Percentiles rank a stretch among this genome's conserved stretches.
Conservation (phyloP, 2,797 vertebrate genomes). For the Rhinichthys osculus region DNA sequence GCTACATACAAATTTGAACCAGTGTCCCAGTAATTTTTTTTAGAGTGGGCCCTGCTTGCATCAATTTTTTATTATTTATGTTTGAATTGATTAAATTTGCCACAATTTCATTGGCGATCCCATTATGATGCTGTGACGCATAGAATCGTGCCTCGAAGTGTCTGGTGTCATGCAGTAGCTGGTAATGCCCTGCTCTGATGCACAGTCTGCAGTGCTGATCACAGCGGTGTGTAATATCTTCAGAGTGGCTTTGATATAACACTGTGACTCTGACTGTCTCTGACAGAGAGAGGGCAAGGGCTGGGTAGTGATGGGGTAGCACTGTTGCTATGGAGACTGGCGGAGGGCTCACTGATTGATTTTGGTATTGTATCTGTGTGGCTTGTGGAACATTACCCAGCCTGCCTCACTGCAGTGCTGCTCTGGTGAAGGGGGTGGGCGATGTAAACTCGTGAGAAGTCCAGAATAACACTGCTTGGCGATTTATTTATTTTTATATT, state of each 20-base stretch:
- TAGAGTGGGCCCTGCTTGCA: background rate
- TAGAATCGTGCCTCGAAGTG: background rate
- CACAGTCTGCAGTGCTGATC: slow-evolving; percentile 13
- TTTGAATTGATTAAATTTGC: background rate
- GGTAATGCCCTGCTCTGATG: slow-evolving; percentile 11
- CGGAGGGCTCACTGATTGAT: slow-evolving; percentile 53
- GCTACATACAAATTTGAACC: background rate
- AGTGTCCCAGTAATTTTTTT: background rate
- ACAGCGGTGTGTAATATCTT: slow-evolving; percentile 36
- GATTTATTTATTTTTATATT: background rate
- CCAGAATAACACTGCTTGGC: background rate
- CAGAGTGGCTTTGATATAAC: slow-evolving; percentile 36
- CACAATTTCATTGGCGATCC: background rate
- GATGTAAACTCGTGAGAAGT: slow-evolving; percentile 3
- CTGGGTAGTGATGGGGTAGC: slow-evolving; percentile 28
- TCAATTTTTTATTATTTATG: background rate
- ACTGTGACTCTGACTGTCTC: slow-evolving; percentile 36
- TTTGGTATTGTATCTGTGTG: slow-evolving; percentile 48
- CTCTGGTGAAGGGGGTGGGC: background rate
- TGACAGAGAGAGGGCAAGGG: slow-evolving; percentile 5
- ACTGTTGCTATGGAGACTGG: slow-evolving; percentile 62
- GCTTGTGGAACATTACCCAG: slow-evolving; percentile 50
- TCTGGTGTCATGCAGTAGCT: background rate
- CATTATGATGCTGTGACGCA: background rate
- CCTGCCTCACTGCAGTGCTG: slow-evolving; percentile 40